Conservation (phyloP, 2,888 invertebrate species). For the Scotopteryx bipunctaria region DNA sequence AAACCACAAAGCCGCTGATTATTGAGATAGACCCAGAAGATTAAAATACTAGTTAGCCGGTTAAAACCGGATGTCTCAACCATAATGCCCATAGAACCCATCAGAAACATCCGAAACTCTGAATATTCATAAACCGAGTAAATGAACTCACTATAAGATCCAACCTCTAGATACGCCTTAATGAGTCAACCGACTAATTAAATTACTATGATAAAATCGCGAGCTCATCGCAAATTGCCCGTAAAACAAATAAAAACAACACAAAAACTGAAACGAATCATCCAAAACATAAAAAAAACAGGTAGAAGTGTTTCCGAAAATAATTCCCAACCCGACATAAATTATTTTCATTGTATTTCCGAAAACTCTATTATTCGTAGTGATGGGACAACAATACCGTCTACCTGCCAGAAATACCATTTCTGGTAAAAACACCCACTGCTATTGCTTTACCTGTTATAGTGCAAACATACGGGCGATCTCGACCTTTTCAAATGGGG, state of each 20-base stretch:
- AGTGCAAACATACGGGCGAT: conserved; percentile 68
- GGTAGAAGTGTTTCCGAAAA: conserved; percentile 74
- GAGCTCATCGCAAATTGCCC: conserved; percentile 67
- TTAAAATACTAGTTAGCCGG: no score
- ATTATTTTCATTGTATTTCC: conserved; percentile 81
- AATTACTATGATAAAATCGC: conserved; percentile 51
- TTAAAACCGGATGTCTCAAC: conserved; percentile 7
- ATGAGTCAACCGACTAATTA: conserved; percentile 70
- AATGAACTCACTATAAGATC: conserved; percentile 67
- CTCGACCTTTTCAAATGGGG: conserved; percentile 44
- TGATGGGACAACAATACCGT: conserved; percentile 67
- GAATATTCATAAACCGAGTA: conserved; percentile 75
- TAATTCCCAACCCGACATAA: conserved; percentile 73
- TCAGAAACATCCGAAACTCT: conserved; percentile 57
- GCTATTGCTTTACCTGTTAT: conserved; percentile 78
- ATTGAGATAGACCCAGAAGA: no score
- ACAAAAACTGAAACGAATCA: conserved; percentile 69
- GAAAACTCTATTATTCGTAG: conserved; percentile 79
- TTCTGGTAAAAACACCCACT: conserved; percentile 72
- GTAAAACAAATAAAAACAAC: conserved; percentile 77
- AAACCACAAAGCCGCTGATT: no score
- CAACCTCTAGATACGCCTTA: conserved; percentile 40
- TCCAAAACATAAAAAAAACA: conserved; percentile 66
- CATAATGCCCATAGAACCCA: conserved; percentile 41
- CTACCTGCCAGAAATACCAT: conserved; percentile 80